phyloP scores from a whole-genome alignment of 2,797 vertebrate species.

The Sebastes glaucus region DNA sequence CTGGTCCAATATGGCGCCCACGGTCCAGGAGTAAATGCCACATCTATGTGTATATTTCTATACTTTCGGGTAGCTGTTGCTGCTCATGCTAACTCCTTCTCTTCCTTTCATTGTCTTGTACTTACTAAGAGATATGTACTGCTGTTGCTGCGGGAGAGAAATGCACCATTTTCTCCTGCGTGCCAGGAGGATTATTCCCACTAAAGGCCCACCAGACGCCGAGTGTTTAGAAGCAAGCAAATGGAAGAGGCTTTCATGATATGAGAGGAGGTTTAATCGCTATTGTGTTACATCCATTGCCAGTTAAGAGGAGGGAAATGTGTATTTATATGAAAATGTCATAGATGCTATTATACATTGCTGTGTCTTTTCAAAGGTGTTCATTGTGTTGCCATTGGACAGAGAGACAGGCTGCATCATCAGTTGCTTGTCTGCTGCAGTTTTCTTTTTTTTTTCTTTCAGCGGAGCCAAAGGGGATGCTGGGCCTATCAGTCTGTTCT shows the following conservation, averaged over 20 bases:
- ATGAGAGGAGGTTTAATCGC: conserved; percentile 33
- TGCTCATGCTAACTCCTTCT: not conserved
- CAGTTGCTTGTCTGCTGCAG: conserved; percentile 29
- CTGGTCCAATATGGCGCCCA: no score
- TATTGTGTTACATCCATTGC: conserved; percentile 20
- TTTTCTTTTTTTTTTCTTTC: not conserved
- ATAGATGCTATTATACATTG: not conserved
- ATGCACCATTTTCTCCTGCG: not conserved
- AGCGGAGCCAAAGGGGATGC: conserved; percentile 24
- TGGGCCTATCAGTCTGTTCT: conserved; percentile 43
- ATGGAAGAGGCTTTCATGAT: conserved; percentile 36
- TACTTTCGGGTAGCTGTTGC: not conserved
- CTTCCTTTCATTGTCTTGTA: not conserved
- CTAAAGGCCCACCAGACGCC: conserved; percentile 3
- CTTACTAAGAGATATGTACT: not conserved
- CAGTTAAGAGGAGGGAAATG: conserved; percentile 10
- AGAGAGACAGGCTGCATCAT: conserved; percentile 32
- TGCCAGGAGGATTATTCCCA: conserved; percentile 32
- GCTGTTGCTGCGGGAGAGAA: not conserved
- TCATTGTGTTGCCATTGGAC: conserved; percentile 41
- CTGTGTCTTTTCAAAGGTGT: conserved; percentile 23
- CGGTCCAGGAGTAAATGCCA: no score
- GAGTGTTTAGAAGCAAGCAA: conserved; percentile 20
- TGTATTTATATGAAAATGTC: conserved; percentile 34
- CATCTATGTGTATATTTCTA: not conserved